A percentile compares a stretch with the other conserved stretches of the same genome.
Evolutionary conservation across 2,113 vertebrate species (phyloP).

Genomic region (Anarrhichthys ocellatus): DNA sequence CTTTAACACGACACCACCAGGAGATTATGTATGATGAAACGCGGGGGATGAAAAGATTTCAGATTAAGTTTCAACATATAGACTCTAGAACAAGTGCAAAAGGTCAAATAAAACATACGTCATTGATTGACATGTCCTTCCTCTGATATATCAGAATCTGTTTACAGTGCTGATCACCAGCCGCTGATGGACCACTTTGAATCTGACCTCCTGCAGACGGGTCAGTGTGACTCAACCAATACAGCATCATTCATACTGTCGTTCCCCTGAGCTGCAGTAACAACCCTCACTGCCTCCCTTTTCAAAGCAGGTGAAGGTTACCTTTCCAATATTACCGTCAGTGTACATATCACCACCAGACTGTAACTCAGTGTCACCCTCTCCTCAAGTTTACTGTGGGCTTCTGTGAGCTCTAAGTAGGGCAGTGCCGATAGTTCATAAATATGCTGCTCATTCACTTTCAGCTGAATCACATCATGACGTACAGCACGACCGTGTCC

Average conservation of each 20-base stretch:
- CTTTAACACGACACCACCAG: slow-evolving; percentile 7
- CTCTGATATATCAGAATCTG: slow-evolving; percentile 12
- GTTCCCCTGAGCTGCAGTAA: not conserved
- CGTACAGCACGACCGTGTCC: not conserved
- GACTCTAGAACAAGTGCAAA: slow-evolving; percentile 1
- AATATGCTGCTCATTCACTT: not conserved
- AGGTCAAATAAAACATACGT: slow-evolving; percentile 24
- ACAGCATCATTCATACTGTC: not conserved
- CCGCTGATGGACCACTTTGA: slow-evolving; percentile 9
- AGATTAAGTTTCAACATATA: slow-evolving; percentile 9
- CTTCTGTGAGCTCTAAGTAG: not conserved
- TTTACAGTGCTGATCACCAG: not conserved
- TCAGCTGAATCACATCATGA: not conserved
- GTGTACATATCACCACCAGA: slow-evolving; percentile 5
- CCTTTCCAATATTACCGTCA: slow-evolving; percentile 1
- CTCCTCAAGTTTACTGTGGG: not conserved
- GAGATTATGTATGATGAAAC: slow-evolving; percentile 4
- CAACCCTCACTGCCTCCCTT: not conserved
- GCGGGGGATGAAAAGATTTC: slow-evolving; percentile 1
- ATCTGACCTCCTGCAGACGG: slow-evolving; percentile 31
- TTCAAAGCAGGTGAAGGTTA: slow-evolving; percentile 30
- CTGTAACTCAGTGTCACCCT: slow-evolving; percentile 53
- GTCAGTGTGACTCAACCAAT: slow-evolving; percentile 42
- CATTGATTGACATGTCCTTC: slow-evolving; percentile 3
- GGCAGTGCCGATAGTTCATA: not conserved